Evolutionary conservation across 2,113 vertebrate species (phyloP), one percentile per base, ranked within the genome.

Genomic region (Ia io): DNA sequence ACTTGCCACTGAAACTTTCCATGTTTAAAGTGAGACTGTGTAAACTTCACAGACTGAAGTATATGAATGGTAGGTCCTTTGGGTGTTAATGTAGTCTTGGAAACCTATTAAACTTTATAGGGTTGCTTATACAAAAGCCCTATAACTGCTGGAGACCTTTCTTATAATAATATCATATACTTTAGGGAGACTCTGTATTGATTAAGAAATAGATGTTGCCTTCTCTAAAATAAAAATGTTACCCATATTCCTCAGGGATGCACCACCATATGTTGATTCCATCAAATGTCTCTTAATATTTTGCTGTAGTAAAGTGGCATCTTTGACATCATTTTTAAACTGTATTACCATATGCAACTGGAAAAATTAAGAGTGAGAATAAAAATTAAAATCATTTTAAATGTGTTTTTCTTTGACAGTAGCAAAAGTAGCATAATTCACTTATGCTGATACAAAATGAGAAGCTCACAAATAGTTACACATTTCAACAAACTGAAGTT

Each of bases 401-500:
- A 37, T 93, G 47, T 85, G 96, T 67, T 89, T 93, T 95, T 89
- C 32, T 93, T 96, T 96, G 91, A 59, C 90, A 88, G 4, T 61
- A 94, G 59, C 93, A 91, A 97, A 97, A 90, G 32, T 92, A 70
- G 18, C 71, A 53, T 12, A 9, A 77, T 96, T 98, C 84, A 93
- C 51, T 96, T 74, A 97, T 94, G 78, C 85, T 93, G 42, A 42
- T 77, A 35, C 73, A 56, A 97, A 98, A 84, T 90, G 88, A 88
- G 90, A 97, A 95, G 44, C 94, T 96, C 61, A 94, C 67, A 91
- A 76, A 96, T 10, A 28, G 73, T 95, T 76, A 84, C 82, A 53
- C 65, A 79, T 97, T 97, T 97, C 93, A 97, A 87, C 85, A 97
- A 96, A 96, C 87, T 91, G 88, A 97, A 95, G 71, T 86, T 97